These are phyloP conservation scores for Psittacula derbiana DNA, from an alignment of 2,797 vertebrate genomes.

Conservation along the genomic window DNA sequence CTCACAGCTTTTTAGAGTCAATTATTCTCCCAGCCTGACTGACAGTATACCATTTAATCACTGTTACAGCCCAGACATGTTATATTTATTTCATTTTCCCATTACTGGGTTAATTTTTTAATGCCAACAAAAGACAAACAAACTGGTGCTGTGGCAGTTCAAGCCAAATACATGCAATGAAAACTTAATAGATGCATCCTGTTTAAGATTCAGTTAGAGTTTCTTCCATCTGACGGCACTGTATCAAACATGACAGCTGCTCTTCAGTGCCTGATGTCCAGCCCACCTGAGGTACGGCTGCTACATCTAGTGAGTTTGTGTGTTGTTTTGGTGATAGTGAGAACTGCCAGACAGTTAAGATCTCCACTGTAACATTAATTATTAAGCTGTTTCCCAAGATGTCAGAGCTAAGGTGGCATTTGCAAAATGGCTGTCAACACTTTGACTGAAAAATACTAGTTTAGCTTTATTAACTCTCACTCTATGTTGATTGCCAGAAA, in stretches of 20 bases:
- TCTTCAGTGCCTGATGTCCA: not conserved
- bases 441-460: not conserved
- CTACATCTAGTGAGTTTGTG: not conserved
- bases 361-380: not conserved
- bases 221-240: not conserved
- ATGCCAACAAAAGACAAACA: slow-evolving; percentile 12
- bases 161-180: not conserved
- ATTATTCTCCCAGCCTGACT: not conserved
- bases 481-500: not conserved
- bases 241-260: slow-evolving; percentile 13
- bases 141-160: not conserved
- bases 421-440: not conserved
- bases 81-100: not conserved
- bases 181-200: not conserved
- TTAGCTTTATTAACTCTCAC: not conserved
- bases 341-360: not conserved
- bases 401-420: not conserved
- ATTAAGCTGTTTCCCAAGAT: not conserved
- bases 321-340: not conserved
- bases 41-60: not conserved
- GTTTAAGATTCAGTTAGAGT: not conserved
- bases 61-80: not conserved
- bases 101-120: not conserved
- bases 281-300: not conserved
- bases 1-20: not conserved